phyloP scores from a whole-genome alignment of 2,113 vertebrate genomes.

The Gadus chalcogrammus region DNA sequence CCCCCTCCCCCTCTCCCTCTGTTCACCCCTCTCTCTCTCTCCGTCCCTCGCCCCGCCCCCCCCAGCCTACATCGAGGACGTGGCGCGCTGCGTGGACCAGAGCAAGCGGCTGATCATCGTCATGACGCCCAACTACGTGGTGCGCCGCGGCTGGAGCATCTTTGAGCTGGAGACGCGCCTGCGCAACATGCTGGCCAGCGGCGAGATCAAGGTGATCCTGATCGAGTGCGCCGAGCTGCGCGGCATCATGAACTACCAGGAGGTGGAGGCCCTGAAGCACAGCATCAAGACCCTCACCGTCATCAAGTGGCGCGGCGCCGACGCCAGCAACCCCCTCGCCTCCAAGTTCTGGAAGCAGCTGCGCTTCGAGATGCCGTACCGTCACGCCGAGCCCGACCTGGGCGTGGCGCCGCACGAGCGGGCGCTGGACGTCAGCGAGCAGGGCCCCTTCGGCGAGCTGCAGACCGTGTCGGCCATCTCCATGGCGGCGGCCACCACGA shows the following conservation, averaged over 20 bases:
- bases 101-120: constrained; percentile 96
- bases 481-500: constrained; percentile 95
- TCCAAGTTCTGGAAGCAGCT: constrained; percentile 99
- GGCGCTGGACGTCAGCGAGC: constrained; percentile 96
- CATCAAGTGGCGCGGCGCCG: constrained; percentile 93
- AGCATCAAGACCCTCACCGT: constrained; percentile 96
- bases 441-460: constrained; percentile 93
- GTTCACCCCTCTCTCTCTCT: constrained; percentile 42
- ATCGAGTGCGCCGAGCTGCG: constrained; percentile 95
- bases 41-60: constrained; percentile 53
- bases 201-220: constrained; percentile 96
- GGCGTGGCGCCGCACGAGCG: constrained; percentile 89
- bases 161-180: constrained; percentile 97
- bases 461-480: constrained; percentile 96
- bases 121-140: constrained; percentile 96
- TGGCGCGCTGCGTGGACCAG: constrained; percentile 96
- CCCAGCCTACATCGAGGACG: constrained; percentile 98
- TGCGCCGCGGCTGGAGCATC: constrained; percentile 96
- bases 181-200: constrained; percentile 93
- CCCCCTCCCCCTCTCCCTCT: constrained; percentile 40
- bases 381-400: constrained; percentile 83
- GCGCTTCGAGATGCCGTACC: constrained; percentile 98
- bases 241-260: constrained; percentile 98
- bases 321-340: constrained; percentile 92
- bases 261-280: constrained; percentile 96